Evolutionary conservation across 2,888 invertebrate genomes (phyloP), one percentile per base, ranked within the genome.

Genomic region (Diaperis boleti): DNA sequence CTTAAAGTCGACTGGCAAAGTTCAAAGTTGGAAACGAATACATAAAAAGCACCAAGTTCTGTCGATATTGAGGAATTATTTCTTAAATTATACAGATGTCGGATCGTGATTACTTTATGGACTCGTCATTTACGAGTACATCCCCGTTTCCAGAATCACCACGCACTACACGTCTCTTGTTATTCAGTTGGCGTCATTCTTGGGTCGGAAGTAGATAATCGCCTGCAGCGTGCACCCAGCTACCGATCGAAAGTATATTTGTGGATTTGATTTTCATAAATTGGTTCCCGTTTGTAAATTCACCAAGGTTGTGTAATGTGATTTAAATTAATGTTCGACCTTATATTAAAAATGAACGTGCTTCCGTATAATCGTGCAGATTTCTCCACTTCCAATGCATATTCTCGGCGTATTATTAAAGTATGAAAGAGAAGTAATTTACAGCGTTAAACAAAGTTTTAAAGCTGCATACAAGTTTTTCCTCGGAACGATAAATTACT

Each of bases 21-120:
- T 69, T 72, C 68, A 70, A 66, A 69, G 66, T 66, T 64, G 59
- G 64, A 61, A 65, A 64, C 61, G 68, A 69, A 69, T 67, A 70
- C 69, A 70, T 54, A 72, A 72, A 73, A 72, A 66, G 69, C 59
- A 52, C 41, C 55, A 57, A 65, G 57, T 62, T 62, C 64, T 65
- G 67, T 71, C 70, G 69, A 73, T 74, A 72, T 72, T 66, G 65
- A 66, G 65, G 68, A 74, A 72, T 72, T 71, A 72, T 71, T 67
- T 73, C 68, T 73, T 69, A 71, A 74, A 72, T 75, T 74, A 74
- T 73, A 73, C 72, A 73, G 70, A 71, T 72, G 72, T 72, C 70
- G 71, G 62, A 63, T 69, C 69, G 63, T 70, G 70, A 71, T 72
- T 70, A 71, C 69, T 69, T 69, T 68, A 68, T 66, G 62, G 68